A percentile compares a stretch with the other conserved stretches of the same genome.
Conservation (phyloP, 2,113 vertebrate genomes). For the Anoura caudifer region DNA sequence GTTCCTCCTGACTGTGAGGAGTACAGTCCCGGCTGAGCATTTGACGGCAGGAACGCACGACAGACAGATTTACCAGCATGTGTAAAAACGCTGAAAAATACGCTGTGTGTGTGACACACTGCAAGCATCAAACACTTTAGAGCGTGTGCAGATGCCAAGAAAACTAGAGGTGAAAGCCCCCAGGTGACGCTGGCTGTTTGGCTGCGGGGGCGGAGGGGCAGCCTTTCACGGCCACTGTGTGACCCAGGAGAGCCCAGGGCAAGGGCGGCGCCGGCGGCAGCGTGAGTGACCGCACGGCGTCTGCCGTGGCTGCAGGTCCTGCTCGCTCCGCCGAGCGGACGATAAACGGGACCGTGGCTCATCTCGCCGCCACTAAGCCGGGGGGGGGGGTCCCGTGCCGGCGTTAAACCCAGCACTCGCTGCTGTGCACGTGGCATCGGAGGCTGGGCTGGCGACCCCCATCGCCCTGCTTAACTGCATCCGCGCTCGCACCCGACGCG, state of each 20-base stretch:
- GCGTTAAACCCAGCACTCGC: neutral
- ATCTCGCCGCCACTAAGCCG: neutral
- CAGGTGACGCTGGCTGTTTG: neutral
- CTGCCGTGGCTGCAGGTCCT: accelerated
- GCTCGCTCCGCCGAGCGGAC: slow-evolving; percentile 29
- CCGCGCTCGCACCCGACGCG: neutral
- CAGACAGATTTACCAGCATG: neutral
- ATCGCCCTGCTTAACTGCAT: neutral
- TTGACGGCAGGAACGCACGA: accelerated
- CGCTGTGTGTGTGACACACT: accelerated
- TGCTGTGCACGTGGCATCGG: neutral
- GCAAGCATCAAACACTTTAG: neutral
- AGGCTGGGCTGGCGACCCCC: neutral
- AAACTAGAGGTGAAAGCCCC: too few relatives aligned
- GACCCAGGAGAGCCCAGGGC: neutral
- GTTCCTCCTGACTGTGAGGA: accelerated
- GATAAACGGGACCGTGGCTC: neutral
- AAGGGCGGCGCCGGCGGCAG: neutral
- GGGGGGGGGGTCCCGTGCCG: neutral
- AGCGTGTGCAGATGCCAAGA: neutral
- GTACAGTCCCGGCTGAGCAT: neutral
- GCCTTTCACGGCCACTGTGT: neutral
- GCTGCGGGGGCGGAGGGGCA: neutral
- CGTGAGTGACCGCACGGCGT: neutral
- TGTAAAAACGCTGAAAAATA: neutral